phyloP scores from a whole-genome alignment of 1,140 invertebrate species.

The Atopsyche davidsoni region DNA sequence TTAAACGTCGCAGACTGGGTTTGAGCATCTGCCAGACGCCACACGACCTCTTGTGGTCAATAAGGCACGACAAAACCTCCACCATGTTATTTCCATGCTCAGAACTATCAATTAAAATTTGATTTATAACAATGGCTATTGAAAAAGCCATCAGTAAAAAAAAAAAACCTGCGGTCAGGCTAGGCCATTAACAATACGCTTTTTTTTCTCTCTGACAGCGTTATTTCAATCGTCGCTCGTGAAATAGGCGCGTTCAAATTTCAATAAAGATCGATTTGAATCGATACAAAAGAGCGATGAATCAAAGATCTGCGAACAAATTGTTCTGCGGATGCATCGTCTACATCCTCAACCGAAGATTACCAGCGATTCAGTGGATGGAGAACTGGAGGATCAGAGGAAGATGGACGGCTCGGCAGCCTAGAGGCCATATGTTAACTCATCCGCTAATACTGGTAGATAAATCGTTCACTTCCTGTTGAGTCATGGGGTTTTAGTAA shows the following conservation, averaged over 20 bases:
- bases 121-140: constrained; percentile 23
- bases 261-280: neutral
- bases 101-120: constrained; percentile 25
- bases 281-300: no score
- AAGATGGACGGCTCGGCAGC: no score
- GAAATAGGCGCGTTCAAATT: neutral
- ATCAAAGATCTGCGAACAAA: no score
- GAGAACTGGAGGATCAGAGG: no score
- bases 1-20: no score
- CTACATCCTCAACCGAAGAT: no score
- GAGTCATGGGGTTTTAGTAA: no score
- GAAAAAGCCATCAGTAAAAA: constrained; percentile 17
- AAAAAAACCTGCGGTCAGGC: constrained; percentile 21
- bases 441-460: constrained; percentile 5
- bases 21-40: no score
- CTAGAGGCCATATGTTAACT: constrained; percentile 1
- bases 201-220: constrained; percentile 7
- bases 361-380: no score
- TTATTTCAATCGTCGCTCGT: constrained; percentile 1
- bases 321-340: no score
- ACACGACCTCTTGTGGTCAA: constrained; percentile 18
- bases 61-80: constrained; percentile 15
- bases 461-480: constrained; percentile 10
- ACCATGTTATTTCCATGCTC: constrained; percentile 18
- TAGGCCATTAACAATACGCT: constrained; percentile 7